Evolutionary conservation across 2,888 invertebrate species (phyloP).

Genomic region (Napeogenes sylphis): DNA sequence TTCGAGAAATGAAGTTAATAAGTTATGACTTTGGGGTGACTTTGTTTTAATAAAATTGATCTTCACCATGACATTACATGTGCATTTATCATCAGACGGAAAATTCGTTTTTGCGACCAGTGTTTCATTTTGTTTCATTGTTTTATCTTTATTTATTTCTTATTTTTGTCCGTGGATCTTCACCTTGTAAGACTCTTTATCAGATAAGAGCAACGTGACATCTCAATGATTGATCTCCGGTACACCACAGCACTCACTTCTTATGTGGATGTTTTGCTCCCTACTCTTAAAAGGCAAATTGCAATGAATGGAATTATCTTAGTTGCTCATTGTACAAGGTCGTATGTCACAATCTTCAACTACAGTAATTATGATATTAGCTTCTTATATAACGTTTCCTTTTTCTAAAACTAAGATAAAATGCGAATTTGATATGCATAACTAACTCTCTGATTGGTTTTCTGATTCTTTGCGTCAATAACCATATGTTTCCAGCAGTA

Average conservation of each 20-base stretch:
- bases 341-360: constrained; percentile 7
- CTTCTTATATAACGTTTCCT: not conserved
- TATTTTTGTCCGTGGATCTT: constrained; percentile 24
- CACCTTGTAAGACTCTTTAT: constrained; percentile 37
- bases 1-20: not conserved
- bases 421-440: too few species aligned
- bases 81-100: too few species aligned
- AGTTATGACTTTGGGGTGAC: too few species aligned
- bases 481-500: constrained; percentile 3
- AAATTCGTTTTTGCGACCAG: not conserved
- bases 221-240: constrained; percentile 40
- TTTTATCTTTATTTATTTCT: constrained; percentile 16
- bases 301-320: not conserved
- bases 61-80: too few species aligned
- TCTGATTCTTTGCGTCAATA: not conserved
- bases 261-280: constrained; percentile 10
- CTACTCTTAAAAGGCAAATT: constrained; percentile 18
- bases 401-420: too few species aligned
- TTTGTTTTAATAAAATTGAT: not conserved
- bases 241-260: constrained; percentile 21
- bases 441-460: too few species aligned
- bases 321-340: constrained; percentile 20
- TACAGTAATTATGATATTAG: constrained; percentile 2
- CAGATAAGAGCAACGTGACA: constrained; percentile 44
- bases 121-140: constrained; percentile 1